These are phyloP conservation scores for Dicaeum eximium DNA, from an alignment of 2,113 vertebrate genomes.

Conservation along the genomic window DNA sequence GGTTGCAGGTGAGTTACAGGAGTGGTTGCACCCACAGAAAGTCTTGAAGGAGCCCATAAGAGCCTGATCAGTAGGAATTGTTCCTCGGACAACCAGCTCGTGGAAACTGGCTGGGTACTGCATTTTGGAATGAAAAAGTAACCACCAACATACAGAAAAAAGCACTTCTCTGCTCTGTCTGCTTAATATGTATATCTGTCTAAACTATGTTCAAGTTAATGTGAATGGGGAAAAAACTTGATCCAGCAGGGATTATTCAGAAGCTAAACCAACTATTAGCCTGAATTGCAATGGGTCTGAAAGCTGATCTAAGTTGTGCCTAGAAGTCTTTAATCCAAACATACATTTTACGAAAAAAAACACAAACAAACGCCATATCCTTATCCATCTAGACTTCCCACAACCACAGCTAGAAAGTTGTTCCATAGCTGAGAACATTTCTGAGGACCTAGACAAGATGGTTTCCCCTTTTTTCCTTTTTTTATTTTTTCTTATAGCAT, in stretches of 20 bases:
- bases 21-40: accelerated
- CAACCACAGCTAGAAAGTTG: neutral
- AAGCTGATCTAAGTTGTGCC: neutral
- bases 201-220: neutral
- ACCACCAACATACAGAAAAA: accelerated
- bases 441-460: accelerated
- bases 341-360: neutral
- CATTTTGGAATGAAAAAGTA: neutral
- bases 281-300: neutral
- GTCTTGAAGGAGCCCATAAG: neutral
- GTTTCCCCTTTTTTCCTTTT: neutral
- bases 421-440: neutral
- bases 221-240: neutral
- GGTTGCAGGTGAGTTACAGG: constrained; percentile 81
- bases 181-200: neutral
- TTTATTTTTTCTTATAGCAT: neutral
- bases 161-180: neutral
- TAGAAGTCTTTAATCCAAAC: neutral
- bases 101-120: neutral
- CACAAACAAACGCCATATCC: neutral
- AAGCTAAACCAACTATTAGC: neutral
- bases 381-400: neutral
- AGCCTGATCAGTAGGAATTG: neutral
- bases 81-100: accelerated
- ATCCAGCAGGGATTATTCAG: neutral